Evolutionary conservation across 2,113 vertebrate species (phyloP).

Genomic region (Phalacrocorax pelagicus): DNA sequence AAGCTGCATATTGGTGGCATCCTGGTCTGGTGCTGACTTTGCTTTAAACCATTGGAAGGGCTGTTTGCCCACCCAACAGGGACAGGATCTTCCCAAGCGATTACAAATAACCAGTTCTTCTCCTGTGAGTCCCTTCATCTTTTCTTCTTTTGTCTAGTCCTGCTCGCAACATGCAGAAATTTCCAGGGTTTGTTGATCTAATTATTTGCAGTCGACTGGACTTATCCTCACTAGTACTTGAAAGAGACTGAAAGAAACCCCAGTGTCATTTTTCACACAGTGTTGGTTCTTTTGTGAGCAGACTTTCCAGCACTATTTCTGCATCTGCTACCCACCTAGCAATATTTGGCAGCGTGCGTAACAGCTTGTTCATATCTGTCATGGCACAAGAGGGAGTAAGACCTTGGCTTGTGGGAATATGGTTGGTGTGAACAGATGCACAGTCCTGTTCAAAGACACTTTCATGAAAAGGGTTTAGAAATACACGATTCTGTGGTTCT

Average conservation of each 20-base stretch:
- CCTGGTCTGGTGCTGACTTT: neutral
- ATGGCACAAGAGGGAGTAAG: neutral
- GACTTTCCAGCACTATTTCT: neutral
- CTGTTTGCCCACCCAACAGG: neutral
- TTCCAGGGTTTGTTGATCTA: neutral
- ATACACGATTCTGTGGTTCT: no score
- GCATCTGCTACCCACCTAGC: neutral
- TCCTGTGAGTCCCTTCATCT: neutral
- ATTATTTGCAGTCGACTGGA: neutral
- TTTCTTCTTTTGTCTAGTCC: neutral
- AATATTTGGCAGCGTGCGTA: neutral
- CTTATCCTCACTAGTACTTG: neutral
- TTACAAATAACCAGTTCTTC: neutral
- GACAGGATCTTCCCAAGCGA: neutral
- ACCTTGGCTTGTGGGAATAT: neutral
- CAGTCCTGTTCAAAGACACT: neutral
- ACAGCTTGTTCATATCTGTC: neutral
- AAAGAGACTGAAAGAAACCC: neutral
- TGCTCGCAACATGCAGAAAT: neutral
- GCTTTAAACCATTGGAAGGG: neutral
- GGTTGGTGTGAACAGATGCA: neutral
- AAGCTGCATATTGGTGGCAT: neutral
- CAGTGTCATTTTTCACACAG: neutral
- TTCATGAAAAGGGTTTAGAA: neutral
- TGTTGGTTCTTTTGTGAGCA: neutral